Evolutionary conservation across 2,113 vertebrate species (phyloP), one percentile per base, ranked within the genome.

Genomic region (Scalopus aquaticus): DNA sequence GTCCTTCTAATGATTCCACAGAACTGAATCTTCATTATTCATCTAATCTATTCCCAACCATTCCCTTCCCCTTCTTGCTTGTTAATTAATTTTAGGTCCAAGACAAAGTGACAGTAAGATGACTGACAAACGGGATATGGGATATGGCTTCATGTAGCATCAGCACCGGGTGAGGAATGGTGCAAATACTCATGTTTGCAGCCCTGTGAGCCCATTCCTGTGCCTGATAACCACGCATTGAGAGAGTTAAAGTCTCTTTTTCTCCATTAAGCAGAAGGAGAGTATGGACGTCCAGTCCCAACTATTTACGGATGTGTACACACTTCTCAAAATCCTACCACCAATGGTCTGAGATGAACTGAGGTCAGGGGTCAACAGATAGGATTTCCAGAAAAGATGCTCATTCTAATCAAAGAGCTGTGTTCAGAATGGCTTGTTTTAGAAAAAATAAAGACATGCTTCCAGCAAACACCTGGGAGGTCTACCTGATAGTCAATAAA

Each of bases 71-170:
- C 88, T 95, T 84, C 94, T 74, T 94, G 96, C 39, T 19, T 39
- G 49, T 97, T 98, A 97, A 98, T 97, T 97, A 97, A 96, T 95
- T 97, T 93, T 83, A 94, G 90, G 96, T 97, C 96, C 88, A 83
- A 96, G 95, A 97, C 87, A 96, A n/a, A 96, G 89, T 69, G 94
- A 76, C 81, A 97, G 84, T 84, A 90, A 95, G 49, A 89, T 62
- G 89, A 95, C 58, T 90, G 88, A 87, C 90, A 83, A 95, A 60
- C 30, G 64, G 74, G 54, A 64, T 32, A 22, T 85, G 64, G 74
- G 54, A 64, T 32, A 22, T 85, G 62, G 86, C 95, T 96, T 96
- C 65, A 8, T 91, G 56, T 30, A 79, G 51, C 88, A 72, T 93
- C 54, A 51, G 39, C 35, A 87, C 96, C 89, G 96, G 93, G 94